Percentiles rank a stretch among this genome's conserved stretches.
Conservation (phyloP, 2,888 invertebrate species). For the Eupithecia subfuscata region DNA sequence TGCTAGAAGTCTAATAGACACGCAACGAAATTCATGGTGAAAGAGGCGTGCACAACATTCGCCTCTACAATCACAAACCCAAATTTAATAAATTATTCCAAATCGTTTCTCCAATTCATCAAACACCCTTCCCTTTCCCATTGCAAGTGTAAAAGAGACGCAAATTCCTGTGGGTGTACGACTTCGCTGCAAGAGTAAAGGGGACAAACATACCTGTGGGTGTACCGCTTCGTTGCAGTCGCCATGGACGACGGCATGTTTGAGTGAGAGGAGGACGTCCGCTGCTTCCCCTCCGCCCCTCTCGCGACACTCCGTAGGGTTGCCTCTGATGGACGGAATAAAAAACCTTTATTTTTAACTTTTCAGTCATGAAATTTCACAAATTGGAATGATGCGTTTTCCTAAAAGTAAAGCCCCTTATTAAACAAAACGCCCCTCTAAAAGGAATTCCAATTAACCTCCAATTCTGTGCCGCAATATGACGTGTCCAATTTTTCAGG, state of each 20-base stretch:
- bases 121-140: not conserved
- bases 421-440: not conserved
- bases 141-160: not conserved
- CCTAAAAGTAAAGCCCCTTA: not conserved
- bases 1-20: too few relatives aligned
- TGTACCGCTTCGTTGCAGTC: constrained; percentile 83
- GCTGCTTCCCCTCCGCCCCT: constrained; percentile 88
- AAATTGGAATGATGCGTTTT: not conserved
- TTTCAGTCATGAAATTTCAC: not conserved
- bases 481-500: not conserved
- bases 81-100: not conserved
- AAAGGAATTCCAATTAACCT: too few relatives aligned
- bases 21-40: not conserved
- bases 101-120: not conserved
- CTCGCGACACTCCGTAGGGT: constrained; percentile 82
- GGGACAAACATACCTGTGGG: constrained; percentile 76
- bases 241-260: constrained; percentile 94
- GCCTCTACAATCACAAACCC: not conserved
- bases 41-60: not conserved
- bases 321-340: constrained; percentile 63
- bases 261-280: constrained; percentile 94
- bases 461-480: too few relatives aligned
- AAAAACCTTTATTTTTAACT: not conserved
- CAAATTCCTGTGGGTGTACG: not conserved
- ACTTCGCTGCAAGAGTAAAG: constrained; percentile 44